These are phyloP conservation scores for Sebastes schlegelii DNA, from an alignment of 2,113 vertebrate genomes.

Conservation along the genomic window DNA sequence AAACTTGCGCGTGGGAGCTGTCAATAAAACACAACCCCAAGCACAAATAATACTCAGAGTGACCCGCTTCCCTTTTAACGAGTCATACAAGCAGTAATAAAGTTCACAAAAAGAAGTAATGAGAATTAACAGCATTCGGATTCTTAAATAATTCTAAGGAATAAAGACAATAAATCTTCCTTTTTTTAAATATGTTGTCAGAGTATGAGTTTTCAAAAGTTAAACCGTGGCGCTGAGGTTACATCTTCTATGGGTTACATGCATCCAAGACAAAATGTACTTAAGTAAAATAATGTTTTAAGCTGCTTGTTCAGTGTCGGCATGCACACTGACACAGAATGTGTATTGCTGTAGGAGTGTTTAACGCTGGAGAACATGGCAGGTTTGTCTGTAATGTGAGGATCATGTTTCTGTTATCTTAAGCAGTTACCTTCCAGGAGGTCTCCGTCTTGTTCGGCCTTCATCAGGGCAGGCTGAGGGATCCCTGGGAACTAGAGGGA, in stretches of 20 bases:
- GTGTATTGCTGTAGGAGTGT: not conserved
- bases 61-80: not conserved
- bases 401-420: conserved; percentile 57
- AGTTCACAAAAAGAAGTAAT: not conserved
- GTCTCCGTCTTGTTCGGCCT: conserved; percentile 70
- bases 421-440: conserved; percentile 76
- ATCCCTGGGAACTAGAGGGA: conserved; percentile 62
- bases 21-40: not conserved
- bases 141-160: not conserved
- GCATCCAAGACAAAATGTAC: not conserved
- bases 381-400: not conserved
- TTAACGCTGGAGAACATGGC: not conserved
- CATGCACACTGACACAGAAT: not conserved
- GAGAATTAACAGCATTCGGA: not conserved
- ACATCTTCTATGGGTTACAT: not conserved
- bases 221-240: not conserved
- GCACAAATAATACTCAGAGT: not conserved
- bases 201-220: not conserved
- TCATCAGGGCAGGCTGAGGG: conserved; percentile 73
- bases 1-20: not conserved
- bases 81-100: not conserved
- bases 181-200: not conserved
- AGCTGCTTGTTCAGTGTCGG: not conserved
- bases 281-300: not conserved
- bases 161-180: not conserved